phyloP scores from a whole-genome alignment of 2,113 vertebrate genomes.

The Lophochroa leadbeateri region DNA sequence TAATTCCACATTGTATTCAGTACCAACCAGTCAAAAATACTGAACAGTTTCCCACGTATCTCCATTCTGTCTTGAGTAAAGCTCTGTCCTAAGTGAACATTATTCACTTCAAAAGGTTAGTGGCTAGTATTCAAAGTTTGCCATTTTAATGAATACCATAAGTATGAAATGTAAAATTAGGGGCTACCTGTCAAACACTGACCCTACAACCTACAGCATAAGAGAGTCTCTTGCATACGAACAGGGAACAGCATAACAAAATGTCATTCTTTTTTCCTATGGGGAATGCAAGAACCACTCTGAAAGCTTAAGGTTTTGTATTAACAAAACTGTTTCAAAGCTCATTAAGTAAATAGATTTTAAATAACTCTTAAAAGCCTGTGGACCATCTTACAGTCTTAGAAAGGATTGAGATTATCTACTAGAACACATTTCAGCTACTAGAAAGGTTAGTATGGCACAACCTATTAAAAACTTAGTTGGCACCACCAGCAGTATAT shows the following conservation, averaged over 20 bases:
- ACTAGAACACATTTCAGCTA: background rate
- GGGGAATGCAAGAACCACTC: background rate
- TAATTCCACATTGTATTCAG: background rate
- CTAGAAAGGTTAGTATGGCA: background rate
- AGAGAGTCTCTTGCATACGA: background rate
- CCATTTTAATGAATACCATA: background rate
- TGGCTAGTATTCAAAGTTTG: background rate
- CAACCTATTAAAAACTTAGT: background rate
- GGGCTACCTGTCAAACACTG: background rate
- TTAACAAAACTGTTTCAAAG: background rate
- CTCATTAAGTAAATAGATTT: background rate
- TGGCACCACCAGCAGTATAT: background rate
- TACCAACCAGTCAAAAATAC: background rate
- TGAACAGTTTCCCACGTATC: background rate
- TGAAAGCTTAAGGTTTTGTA: background rate
- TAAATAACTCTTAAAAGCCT: background rate
- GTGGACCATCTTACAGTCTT: background rate
- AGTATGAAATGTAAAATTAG: background rate
- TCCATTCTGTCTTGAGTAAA: background rate
- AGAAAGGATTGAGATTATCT: background rate
- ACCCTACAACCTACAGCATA: background rate
- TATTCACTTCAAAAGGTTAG: background rate
- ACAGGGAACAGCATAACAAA: background rate
- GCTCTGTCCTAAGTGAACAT: background rate
- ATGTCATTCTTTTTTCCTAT: background rate